These are phyloP conservation scores for Lycopodina hypogea DNA, from an alignment of 37 sponge, comb jelly and placozoan genomes.

Conservation along the genomic window DNA sequence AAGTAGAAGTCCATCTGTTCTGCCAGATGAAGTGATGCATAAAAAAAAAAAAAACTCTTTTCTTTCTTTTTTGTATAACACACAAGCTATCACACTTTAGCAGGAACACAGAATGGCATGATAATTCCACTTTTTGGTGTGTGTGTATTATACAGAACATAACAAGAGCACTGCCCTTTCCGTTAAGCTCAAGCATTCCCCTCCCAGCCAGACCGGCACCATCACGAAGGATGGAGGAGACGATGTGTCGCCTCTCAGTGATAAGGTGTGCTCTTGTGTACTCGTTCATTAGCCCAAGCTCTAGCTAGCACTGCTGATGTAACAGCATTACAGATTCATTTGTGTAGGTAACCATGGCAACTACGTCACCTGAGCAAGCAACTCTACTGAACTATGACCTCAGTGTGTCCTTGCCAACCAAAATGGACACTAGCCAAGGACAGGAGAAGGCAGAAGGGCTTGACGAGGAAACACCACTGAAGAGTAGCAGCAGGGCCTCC, in stretches of 20 bases:
- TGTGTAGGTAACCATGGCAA: neutral
- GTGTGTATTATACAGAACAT: too few species aligned
- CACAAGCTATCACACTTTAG: too few species aligned
- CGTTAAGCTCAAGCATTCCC: neutral
- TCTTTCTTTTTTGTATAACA: too few species aligned
- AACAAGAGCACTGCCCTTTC: neutral
- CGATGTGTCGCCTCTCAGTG: too few species aligned
- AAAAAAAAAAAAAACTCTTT: too few species aligned
- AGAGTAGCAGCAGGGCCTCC: neutral
- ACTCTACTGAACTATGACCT: neutral
- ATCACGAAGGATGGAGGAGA: neutral
- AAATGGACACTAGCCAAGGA: constrained; percentile 21
- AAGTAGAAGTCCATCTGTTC: too few species aligned
- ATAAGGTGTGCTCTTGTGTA: too few species aligned
- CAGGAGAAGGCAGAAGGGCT: constrained; percentile 4
- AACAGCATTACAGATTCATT: neutral
- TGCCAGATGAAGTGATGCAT: too few species aligned
- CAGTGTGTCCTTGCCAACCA: neutral
- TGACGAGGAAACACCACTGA: constrained; percentile 4
- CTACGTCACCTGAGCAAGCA: neutral
- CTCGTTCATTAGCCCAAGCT: too few species aligned
- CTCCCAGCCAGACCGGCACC: neutral
- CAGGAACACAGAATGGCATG: too few species aligned
- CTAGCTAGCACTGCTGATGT: too few species aligned
- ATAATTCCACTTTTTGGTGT: too few species aligned